Percentiles rank a stretch among this genome's conserved stretches.
Conservation (phyloP, 2,797 vertebrate species). For the Eulemur albifrons region DNA sequence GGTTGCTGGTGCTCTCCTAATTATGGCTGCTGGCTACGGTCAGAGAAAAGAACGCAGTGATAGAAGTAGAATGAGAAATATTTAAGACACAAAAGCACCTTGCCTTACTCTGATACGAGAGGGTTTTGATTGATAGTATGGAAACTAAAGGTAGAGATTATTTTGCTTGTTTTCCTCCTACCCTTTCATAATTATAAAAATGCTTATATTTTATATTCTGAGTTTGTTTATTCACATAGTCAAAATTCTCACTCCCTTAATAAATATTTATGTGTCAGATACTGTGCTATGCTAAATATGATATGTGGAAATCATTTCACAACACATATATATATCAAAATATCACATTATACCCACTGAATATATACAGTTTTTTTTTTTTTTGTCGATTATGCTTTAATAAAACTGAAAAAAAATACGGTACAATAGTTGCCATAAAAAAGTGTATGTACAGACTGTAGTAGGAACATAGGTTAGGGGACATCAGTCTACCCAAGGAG, state of each 20-base stretch:
- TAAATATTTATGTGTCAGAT: background rate
- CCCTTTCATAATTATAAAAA: background rate
- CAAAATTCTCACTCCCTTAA: background rate
- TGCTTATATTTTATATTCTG: background rate
- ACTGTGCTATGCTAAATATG: background rate
- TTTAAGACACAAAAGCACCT: background rate
- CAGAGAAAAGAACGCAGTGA: background rate
- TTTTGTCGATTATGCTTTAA: background rate
- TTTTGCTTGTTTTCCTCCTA: background rate
- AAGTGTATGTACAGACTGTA: background rate
- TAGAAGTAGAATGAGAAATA: background rate
- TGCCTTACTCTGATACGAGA: background rate
- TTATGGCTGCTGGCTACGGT: background rate
- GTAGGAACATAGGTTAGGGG: background rate
- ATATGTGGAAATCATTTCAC: background rate
- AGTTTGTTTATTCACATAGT: slow-evolving; percentile 1
- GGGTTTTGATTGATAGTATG: background rate
- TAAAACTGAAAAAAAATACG: background rate
- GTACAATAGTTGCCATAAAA: background rate
- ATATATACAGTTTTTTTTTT: background rate
- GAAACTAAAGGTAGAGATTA: background rate
- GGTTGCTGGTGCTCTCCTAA: background rate
- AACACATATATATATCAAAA: background rate
- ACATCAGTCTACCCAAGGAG: background rate
- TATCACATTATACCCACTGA: background rate